These are phyloP conservation scores for Petrocephalus schoutedeni DNA, from an alignment of 2,797 vertebrate species.

Conservation along the genomic window DNA sequence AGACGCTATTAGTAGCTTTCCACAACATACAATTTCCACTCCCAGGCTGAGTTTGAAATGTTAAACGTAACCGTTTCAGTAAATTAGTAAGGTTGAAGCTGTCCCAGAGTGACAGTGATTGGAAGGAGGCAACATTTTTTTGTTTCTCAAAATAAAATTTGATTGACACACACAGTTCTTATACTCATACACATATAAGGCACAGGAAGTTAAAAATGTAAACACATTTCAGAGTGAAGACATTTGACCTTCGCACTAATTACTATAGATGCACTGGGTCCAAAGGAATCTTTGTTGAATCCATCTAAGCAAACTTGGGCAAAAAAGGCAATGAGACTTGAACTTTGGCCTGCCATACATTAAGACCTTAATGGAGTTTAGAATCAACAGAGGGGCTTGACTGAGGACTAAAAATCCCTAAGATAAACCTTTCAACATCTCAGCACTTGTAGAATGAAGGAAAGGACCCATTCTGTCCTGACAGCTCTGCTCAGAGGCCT, in stretches of 20 bases:
- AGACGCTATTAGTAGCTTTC: background rate
- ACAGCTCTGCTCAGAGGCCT: constrained; percentile 31
- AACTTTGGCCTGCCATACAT: constrained; percentile 39
- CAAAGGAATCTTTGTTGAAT: background rate
- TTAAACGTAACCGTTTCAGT: background rate
- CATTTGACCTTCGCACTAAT: background rate
- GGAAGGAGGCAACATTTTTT: background rate
- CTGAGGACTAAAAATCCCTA: constrained; percentile 31
- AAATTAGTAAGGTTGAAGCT: background rate
- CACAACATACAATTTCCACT: background rate
- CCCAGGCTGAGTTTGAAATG: background rate
- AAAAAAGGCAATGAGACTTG: constrained; percentile 27
- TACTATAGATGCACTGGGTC: background rate
- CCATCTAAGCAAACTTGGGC: constrained; percentile 15
- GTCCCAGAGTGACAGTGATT: background rate
- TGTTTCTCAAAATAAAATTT: background rate
- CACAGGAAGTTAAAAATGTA: background rate
- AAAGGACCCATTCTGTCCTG: constrained; percentile 38
- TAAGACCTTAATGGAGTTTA: constrained; percentile 44
- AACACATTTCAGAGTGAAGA: no score
- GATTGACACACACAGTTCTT: constrained; percentile 2
- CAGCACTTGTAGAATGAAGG: constrained; percentile 13
- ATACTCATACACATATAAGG: background rate
- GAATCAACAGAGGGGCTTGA: constrained; percentile 35
- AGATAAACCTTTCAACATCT: constrained; percentile 28